Evolutionary conservation across 1,140 invertebrate genomes (phyloP), one percentile per base, ranked within the genome.

Genomic region (Scaptomyza montana): DNA sequence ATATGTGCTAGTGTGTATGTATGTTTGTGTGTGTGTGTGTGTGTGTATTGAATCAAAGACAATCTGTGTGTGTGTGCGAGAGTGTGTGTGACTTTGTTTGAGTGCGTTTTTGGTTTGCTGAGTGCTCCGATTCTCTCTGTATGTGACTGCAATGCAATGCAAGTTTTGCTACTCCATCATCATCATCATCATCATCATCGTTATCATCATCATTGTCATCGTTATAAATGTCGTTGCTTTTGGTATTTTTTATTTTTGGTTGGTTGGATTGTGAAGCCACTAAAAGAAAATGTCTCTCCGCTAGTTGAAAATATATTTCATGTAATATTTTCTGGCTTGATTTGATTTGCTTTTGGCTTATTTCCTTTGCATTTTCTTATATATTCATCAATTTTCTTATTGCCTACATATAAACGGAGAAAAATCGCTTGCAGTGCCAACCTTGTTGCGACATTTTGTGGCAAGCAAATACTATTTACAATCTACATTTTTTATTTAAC

Each of bases 61-160:
- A 3, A 12, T 16, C 6, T 47, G 25, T 54, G 49, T 54, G 16
- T 55, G 51, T 56, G 36, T 43, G 53, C 25, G n/a, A 59, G 19
- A 51, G 65, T 74, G 53, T 69, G 50, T 25, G 13, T 63, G 57
- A 53, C 59, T 63, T 69, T 74, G 66, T 63, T 74, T 25, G 54
- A 69, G 54, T 69, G 66, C 51, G 13, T 9, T 70, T 59, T 60
- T 33, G 63, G n/a, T 36, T 46, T 46, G 30, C 12, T 13, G 30
- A 50, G 53, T 49, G 41, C 9, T 41, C 10, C 9, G 16, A 5
- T n/a, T 9, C 28, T 41, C 2, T 62, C 65, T 73, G 70, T 16
- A 36, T 61, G 43, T 55, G 70, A 73, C 39, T 61, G 49, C 69
- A 72, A 72, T 69, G 59, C 33, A 60, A 66, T 43, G 41, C 55